Conservation (phyloP, 1,140 invertebrate species). For the Meloidogyne hapla region DNA sequence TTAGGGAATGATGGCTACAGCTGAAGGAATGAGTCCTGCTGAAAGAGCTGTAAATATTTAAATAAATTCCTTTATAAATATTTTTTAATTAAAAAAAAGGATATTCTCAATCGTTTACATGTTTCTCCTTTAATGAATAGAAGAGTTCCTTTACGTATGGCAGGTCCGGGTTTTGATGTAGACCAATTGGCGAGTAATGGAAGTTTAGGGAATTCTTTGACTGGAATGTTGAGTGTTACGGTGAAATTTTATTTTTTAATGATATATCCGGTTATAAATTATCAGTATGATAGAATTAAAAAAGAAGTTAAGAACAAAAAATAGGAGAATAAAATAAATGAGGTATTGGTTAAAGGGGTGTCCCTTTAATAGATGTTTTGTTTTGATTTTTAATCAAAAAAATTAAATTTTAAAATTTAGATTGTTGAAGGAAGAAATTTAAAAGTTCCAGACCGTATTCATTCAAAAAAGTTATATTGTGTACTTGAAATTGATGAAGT, state of each 20-base stretch:
- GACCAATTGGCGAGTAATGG: slow-evolving; percentile 38
- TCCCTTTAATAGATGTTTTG: too few relatives aligned
- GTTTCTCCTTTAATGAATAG: slow-evolving; percentile 59
- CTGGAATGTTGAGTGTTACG: slow-evolving; percentile 55
- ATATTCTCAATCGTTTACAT: slow-evolving; percentile 57
- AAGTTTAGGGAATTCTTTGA: slow-evolving; percentile 41
- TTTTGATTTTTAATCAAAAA: slow-evolving; percentile 6
- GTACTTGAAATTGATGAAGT: slow-evolving; percentile 92
- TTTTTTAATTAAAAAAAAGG: slow-evolving; percentile 1
- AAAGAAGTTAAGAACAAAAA: too few relatives aligned
- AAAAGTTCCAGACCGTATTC: slow-evolving; percentile 57
- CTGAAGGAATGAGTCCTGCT: slow-evolving; percentile 18
- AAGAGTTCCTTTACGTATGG: slow-evolving; percentile 57
- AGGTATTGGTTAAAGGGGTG: too few relatives aligned
- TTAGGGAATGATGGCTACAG: not conserved
- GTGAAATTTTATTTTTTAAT: slow-evolving; percentile 28
- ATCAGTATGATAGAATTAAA: too few relatives aligned
- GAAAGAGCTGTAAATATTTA: slow-evolving; percentile 15
- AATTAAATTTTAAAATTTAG: slow-evolving; percentile 25
- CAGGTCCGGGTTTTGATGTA: slow-evolving; percentile 62
- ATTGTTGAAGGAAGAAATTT: slow-evolving; percentile 62
- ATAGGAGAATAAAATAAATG: too few relatives aligned
- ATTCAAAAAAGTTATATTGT: slow-evolving; percentile 76
- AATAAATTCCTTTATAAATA: not conserved
- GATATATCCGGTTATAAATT: too few relatives aligned